Evolutionary conservation across 1,140 invertebrate genomes (phyloP).

Genomic region (Macrobrachium nipponense): DNA sequence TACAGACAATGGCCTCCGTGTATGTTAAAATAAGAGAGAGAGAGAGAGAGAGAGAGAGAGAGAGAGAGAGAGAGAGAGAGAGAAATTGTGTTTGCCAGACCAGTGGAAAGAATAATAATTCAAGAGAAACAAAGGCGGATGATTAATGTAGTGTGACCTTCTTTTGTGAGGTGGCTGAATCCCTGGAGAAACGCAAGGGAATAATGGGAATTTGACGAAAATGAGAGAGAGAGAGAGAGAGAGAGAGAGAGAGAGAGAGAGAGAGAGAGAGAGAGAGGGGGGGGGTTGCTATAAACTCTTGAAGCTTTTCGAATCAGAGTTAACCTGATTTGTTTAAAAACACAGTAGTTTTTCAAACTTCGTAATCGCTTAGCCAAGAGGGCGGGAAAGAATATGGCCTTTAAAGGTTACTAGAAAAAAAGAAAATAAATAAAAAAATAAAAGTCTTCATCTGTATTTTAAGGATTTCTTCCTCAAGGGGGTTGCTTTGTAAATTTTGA

Average conservation of each 20-base stretch:
- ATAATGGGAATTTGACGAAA: background rate
- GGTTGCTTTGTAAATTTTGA: background rate
- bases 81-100: background rate
- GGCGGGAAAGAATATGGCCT: background rate
- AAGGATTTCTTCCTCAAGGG: background rate
- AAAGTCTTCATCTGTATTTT: background rate
- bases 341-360: too few relatives aligned
- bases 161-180: background rate
- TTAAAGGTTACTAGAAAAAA: background rate
- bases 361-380: background rate
- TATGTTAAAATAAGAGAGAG: background rate
- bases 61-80: conserved; percentile 6
- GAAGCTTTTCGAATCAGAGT: too few relatives aligned
- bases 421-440: too few relatives aligned
- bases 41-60: background rate
- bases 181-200: background rate
- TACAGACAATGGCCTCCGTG: too few relatives aligned
- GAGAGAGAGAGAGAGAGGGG: background rate
- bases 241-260: background rate
- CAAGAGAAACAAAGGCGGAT: too few relatives aligned
- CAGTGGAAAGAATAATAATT: too few relatives aligned
- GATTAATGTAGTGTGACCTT: background rate
- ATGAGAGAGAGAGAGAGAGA: background rate
- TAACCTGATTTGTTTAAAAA: too few relatives aligned
- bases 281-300: background rate